phyloP scores from a whole-genome alignment of 2,113 vertebrate genomes.

The Gasterosteus nipponicus region DNA sequence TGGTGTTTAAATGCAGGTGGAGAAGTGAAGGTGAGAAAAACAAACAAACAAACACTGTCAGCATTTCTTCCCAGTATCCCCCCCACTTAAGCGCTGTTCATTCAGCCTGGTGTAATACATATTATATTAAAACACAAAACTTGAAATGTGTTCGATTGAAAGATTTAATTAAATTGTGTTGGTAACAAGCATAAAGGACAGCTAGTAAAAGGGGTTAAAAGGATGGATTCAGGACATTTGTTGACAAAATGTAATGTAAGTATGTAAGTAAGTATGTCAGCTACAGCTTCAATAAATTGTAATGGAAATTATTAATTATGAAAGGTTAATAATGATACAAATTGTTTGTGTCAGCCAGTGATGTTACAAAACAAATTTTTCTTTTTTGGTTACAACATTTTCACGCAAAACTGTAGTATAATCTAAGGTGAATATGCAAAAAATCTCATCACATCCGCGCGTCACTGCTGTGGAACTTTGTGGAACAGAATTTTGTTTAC shows the following conservation, averaged over 20 bases:
- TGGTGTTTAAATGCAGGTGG: background rate
- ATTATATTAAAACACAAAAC: background rate
- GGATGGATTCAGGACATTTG: background rate
- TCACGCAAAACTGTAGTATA: background rate
- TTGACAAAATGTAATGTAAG: background rate
- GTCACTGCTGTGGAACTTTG: conserved; percentile 21
- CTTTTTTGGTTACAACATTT: conserved; percentile 3
- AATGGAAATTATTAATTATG: background rate
- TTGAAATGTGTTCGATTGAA: background rate
- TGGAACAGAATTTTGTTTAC: conserved; percentile 54
- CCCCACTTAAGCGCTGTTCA: background rate
- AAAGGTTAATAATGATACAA: background rate
- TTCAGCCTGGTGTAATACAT: background rate
- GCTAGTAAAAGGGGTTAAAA: background rate
- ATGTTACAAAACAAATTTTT: background rate
- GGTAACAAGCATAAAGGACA: background rate
- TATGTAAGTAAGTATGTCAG: background rate
- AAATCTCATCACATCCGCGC: background rate
- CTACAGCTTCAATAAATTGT: background rate
- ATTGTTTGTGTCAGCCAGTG: background rate
- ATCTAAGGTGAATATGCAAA: background rate
- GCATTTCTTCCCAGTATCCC: background rate
- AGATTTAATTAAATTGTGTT: background rate
- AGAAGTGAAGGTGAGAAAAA: background rate
- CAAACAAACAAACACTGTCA: background rate